These are phyloP conservation scores for Cirrhinus molitorella DNA, from an alignment of 2,797 vertebrate species.

Conservation along the genomic window DNA sequence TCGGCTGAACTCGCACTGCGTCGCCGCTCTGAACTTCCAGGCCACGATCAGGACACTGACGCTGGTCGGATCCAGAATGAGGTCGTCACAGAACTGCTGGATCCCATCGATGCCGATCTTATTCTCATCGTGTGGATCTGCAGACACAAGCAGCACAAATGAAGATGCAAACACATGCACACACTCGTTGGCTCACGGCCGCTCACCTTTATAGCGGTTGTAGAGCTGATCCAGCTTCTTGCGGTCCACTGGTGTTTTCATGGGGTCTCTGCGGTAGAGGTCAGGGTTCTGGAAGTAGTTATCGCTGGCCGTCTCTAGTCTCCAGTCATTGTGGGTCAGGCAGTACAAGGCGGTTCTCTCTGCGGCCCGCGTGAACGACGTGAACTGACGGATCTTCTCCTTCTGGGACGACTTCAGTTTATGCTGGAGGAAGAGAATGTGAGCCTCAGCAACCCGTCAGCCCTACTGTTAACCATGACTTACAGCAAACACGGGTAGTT, in stretches of 20 bases:
- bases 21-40: constrained; percentile 96
- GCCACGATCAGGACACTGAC: constrained; percentile 92
- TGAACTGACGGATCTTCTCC: constrained; percentile 96
- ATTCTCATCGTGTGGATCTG: constrained; percentile 96
- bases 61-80: constrained; percentile 91
- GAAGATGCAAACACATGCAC: not conserved
- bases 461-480: constrained; percentile 36
- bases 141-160: not conserved
- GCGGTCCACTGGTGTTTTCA: constrained; percentile 91
- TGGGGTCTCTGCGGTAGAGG: constrained; percentile 90
- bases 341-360: constrained; percentile 94
- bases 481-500: constrained; percentile 60
- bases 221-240: constrained; percentile 94
- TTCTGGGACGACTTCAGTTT: constrained; percentile 96
- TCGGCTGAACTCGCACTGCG: constrained; percentile 96
- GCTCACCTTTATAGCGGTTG: constrained; percentile 92
- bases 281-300: constrained; percentile 94
- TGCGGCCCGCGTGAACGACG: constrained; percentile 93
- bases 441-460: constrained; percentile 56
- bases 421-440: constrained; percentile 79
- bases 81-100: constrained; percentile 96
- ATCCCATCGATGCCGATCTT: constrained; percentile 97
- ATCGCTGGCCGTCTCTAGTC: constrained; percentile 92
- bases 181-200: no score
- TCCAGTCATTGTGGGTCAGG: constrained; percentile 95